Percentiles rank a stretch among this genome's conserved stretches.
phyloP scores from a whole-genome alignment of 1,140 invertebrate species.

The Brachionus paranguensis region DNA sequence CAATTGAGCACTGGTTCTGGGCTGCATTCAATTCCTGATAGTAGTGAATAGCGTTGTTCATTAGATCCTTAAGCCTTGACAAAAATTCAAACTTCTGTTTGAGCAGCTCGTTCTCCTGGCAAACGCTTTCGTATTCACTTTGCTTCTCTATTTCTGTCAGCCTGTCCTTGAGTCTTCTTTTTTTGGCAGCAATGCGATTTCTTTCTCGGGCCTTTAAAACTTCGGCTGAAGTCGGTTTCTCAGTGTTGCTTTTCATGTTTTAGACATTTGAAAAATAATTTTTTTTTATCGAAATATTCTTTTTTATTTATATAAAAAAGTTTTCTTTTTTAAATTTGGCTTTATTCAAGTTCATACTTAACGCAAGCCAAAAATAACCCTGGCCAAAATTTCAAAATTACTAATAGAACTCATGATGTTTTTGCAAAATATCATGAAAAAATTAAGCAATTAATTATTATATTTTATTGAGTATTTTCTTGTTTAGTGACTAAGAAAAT shows the following conservation, averaged over 20 bases:
- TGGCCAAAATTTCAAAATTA: too few relatives aligned
- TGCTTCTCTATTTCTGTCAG: background rate
- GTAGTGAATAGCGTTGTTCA: background rate
- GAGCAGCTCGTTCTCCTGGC: background rate
- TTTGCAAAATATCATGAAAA: too few relatives aligned
- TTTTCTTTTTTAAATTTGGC: too few relatives aligned
- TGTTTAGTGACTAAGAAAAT: too few relatives aligned
- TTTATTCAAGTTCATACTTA: too few relatives aligned
- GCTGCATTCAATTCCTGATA: background rate
- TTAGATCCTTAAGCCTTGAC: background rate
- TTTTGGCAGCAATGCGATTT: background rate
- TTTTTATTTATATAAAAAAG: background rate
- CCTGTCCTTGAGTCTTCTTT: background rate
- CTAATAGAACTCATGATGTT: too few relatives aligned
- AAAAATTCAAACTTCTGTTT: background rate
- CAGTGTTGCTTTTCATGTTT: background rate
- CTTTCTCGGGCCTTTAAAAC: background rate
- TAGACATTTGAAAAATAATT: background rate
- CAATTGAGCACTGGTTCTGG: background rate
- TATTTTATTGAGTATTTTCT: too few relatives aligned
- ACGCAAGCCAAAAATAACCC: too few relatives aligned
- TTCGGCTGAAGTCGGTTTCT: background rate
- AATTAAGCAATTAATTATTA: too few relatives aligned
- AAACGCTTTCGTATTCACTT: background rate
- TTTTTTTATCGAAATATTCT: background rate